These are phyloP conservation scores for Phenacoccus solenopsis DNA, from an alignment of 1,140 invertebrate species.

Conservation along the genomic window DNA sequence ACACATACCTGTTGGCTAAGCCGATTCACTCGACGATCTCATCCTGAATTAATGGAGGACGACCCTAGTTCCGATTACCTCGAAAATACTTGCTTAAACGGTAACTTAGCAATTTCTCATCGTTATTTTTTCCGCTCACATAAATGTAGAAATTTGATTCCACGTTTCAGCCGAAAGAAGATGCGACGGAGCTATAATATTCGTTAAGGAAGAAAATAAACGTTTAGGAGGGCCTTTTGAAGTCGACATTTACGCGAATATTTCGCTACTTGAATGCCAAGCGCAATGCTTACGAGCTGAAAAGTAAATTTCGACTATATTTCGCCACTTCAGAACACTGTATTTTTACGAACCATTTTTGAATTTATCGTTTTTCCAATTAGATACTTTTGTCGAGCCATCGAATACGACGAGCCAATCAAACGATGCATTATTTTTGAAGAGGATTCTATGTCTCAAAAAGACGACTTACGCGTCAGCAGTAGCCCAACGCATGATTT, in stretches of 20 bases:
- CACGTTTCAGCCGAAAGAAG: constrained; percentile 55
- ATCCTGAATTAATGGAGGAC: constrained; percentile 66
- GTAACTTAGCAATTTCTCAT: constrained; percentile 37
- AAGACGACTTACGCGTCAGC: constrained; percentile 65
- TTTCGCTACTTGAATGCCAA: constrained; percentile 71
- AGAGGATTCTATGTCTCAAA: constrained; percentile 75
- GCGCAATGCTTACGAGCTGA: constrained; percentile 61
- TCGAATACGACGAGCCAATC: constrained; percentile 75
- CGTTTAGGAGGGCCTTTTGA: constrained; percentile 70
- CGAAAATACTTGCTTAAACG: constrained; percentile 79
- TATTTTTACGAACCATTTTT: no score
- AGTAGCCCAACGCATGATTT: constrained; percentile 64
- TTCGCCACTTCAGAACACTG: no score
- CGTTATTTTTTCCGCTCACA: no score
- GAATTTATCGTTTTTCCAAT: neutral
- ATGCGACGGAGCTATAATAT: constrained; percentile 70
- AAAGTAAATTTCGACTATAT: constrained; percentile 42
- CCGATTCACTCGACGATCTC: constrained; percentile 65
- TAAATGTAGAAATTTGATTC: neutral
- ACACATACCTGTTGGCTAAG: constrained; percentile 64
- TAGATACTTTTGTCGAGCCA: constrained; percentile 72
- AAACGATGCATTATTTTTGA: constrained; percentile 72
- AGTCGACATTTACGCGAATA: constrained; percentile 68
- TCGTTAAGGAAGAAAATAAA: constrained; percentile 78
- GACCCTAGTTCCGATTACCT: constrained; percentile 77